Evolutionary conservation across 2,888 invertebrate genomes (phyloP), one percentile per base, ranked within the genome.

Genomic region (Athetis lepigone): DNA sequence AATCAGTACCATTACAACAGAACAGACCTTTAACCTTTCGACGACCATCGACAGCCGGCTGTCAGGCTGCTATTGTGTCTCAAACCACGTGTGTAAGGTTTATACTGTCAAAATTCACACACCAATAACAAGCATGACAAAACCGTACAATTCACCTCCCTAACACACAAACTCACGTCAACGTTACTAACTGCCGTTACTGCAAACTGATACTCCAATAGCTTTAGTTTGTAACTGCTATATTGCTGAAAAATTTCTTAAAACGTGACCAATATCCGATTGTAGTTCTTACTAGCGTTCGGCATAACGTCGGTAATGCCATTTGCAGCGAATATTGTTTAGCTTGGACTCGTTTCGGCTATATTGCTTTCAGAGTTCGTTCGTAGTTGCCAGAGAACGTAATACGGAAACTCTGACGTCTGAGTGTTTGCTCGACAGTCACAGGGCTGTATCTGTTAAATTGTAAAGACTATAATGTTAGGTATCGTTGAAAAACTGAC

Each of bases 161-260:
- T n/a, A 33, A 13, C 8, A 40, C 6, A 23, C 9, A 51, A 13
- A 56, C 49, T 39, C 25, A 43, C 52, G 52, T 11, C 3, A 13
- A 27, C 21, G 27, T 46, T 18, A n/a, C 21, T 51, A 7, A 50
- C 16, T 39, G n/a, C 9, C 21, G 33, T 43, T 63, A 61, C 54
- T 39, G 42, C 21, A 42, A 61, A 54, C 57, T 62, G 71, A 61
- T 60, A 42, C 45, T 25, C 27, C 50, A 57, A 68, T 61, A 57
- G 54, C 40, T 61, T 59, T 23, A 59, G 59, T 73, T 68, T 21
- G 18, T 11, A 71, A 61, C 60, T 57, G 19, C 54, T 50, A 62
- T 68, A 50, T 54, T 61, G 43, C 50, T 62, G 69, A 54, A 74
- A 68, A 68, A 73, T 45, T 52, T 21, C 29, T 57, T n/a, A 68